Percentiles rank a stretch among this genome's conserved stretches.
Evolutionary conservation across 53 echinoderm and acorn worm species (phyloP).

Genomic region (Holothuria scabra): DNA sequence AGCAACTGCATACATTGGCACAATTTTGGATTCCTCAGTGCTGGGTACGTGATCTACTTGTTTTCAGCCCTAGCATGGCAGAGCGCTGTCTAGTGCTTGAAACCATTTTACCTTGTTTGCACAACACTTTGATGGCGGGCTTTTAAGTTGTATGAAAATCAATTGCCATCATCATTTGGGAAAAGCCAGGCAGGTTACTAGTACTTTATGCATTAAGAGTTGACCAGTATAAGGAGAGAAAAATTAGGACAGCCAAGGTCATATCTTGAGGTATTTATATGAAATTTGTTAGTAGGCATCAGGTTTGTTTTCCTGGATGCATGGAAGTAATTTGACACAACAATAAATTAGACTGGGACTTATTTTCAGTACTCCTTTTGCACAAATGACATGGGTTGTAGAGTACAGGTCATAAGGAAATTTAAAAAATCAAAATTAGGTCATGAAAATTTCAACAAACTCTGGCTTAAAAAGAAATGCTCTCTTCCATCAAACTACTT

Average conservation of each 20-base stretch:
- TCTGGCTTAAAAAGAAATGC: too few species aligned
- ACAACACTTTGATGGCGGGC: slow-evolving; percentile 16
- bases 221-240: neutral
- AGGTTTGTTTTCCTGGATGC: too few species aligned
- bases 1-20: slow-evolving; percentile 37
- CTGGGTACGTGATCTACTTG: neutral
- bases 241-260: slow-evolving; percentile 38
- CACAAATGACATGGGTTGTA: too few species aligned
- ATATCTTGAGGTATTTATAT: neutral
- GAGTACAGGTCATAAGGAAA: too few species aligned
- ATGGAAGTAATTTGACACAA: too few species aligned
- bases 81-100: neutral
- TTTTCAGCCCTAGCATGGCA: neutral
- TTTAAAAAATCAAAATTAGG: too few species aligned
- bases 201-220: slow-evolving; percentile 23
- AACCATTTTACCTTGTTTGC: slow-evolving; percentile 38
- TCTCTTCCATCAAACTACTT: too few species aligned
- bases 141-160: slow-evolving; percentile 41
- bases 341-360: too few species aligned
- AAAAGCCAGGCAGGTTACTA: slow-evolving; percentile 35
- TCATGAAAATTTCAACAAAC: too few species aligned
- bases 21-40: slow-evolving; percentile 25
- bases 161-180: slow-evolving; percentile 8
- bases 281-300: too few species aligned
- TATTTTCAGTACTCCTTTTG: too few species aligned